Evolutionary conservation across 2,888 invertebrate genomes (phyloP).

Genomic region (Lepas anatifera): DNA sequence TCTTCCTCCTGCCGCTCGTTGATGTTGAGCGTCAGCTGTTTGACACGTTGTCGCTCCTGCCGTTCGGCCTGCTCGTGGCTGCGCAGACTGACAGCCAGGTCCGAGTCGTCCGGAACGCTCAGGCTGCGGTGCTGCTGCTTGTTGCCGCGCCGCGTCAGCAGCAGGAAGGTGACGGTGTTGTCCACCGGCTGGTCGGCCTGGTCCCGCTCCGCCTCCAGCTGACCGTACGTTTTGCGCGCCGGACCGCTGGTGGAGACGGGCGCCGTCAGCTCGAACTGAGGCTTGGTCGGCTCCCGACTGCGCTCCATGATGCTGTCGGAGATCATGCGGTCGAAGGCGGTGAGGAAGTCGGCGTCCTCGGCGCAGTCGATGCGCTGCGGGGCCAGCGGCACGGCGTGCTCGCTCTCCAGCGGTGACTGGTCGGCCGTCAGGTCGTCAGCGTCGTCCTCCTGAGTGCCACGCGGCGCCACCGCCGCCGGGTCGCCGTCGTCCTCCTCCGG

Average conservation of each 20-base stretch:
- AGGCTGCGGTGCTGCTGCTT: conserved; percentile 85
- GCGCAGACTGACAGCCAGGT: conserved; percentile 75
- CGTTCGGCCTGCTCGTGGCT: conserved; percentile 62
- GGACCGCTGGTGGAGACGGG: conserved; percentile 66
- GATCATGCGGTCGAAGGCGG: conserved; percentile 82
- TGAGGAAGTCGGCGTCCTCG: conserved; percentile 83
- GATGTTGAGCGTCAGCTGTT: conserved; percentile 76
- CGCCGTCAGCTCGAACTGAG: conserved; percentile 79
- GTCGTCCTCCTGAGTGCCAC: conserved; percentile 2
- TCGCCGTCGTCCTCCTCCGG: neutral
- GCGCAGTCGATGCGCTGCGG: conserved; percentile 47
- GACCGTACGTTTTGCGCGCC: conserved; percentile 65
- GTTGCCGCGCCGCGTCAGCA: conserved; percentile 88
- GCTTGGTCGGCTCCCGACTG: conserved; percentile 49
- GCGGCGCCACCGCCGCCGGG: neutral
- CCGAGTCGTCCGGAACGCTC: conserved; percentile 74
- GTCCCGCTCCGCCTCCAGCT: conserved; percentile 16
- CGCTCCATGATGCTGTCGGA: conserved; percentile 80
- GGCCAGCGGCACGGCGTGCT: conserved; percentile 28
- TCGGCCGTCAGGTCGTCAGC: conserved; percentile 2
- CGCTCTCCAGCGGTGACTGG: neutral
- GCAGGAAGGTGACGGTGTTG: conserved; percentile 68
- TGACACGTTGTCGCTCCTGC: conserved; percentile 44
- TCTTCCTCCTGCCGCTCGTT: conserved; percentile 95
- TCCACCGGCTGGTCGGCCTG: conserved; percentile 21